Conservation (phyloP, 2,113 vertebrate genomes). For the Eublepharis macularius region DNA sequence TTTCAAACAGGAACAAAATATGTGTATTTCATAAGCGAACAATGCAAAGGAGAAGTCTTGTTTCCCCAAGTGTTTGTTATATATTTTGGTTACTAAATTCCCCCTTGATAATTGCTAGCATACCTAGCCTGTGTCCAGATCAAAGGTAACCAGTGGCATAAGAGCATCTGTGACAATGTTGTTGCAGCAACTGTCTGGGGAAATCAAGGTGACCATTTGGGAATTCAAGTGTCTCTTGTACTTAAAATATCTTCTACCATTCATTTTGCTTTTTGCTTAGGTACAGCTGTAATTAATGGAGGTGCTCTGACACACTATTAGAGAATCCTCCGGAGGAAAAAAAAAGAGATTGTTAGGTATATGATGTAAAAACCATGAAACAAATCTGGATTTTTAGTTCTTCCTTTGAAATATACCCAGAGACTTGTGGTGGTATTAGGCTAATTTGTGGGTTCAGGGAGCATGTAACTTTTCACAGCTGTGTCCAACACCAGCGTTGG, state of each 20-base stretch:
- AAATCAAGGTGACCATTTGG: accelerated
- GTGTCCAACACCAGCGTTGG: too few relatives aligned
- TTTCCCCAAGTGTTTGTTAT: neutral
- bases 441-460: too few relatives aligned
- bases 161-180: neutral
- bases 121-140: neutral
- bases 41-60: neutral
- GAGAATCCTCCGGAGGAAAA: neutral
- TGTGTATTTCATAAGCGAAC: neutral
- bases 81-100: neutral
- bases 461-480: too few relatives aligned
- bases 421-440: too few relatives aligned
- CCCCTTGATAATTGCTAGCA: neutral
- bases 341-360: neutral
- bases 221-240: neutral
- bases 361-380: slow-evolving; percentile 26
- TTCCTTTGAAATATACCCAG: too few relatives aligned
- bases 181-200: neutral
- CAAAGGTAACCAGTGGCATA: neutral
- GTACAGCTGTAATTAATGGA: slow-evolving; percentile 35
- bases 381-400: slow-evolving; percentile 16
- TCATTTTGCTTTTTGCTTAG: neutral
- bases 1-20: too few relatives aligned
- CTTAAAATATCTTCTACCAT: accelerated
- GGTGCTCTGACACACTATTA: slow-evolving; percentile 25